phyloP scores from a whole-genome alignment of 2,113 vertebrate species.

The Coreoperca whiteheadi region DNA sequence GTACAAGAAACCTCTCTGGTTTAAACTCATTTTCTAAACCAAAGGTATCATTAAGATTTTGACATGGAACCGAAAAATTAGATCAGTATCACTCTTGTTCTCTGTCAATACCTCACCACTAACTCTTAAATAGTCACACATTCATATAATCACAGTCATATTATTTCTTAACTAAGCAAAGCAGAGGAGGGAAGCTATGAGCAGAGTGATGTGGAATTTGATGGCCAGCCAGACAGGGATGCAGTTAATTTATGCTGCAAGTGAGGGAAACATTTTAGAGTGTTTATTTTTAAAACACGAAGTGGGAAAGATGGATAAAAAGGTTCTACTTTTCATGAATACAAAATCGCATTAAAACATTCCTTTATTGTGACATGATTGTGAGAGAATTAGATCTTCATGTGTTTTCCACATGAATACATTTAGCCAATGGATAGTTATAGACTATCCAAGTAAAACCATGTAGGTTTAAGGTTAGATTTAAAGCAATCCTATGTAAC shows the following conservation, averaged over 20 bases:
- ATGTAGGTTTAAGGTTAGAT: neutral
- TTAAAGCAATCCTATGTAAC: neutral
- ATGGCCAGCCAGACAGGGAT: constrained; percentile 57
- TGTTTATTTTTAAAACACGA: constrained; percentile 65
- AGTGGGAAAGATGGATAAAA: constrained; percentile 36
- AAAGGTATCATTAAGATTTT: constrained; percentile 53
- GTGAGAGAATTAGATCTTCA: constrained; percentile 14
- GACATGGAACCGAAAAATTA: constrained; percentile 68
- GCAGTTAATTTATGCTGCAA: constrained; percentile 49
- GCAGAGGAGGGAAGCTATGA: constrained; percentile 34
- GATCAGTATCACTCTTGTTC: constrained; percentile 61
- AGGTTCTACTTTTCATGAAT: constrained; percentile 19
- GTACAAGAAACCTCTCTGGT: constrained; percentile 57
- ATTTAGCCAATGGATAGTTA: neutral
- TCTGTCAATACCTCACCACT: constrained; percentile 42
- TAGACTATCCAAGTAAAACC: neutral
- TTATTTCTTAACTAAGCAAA: constrained; percentile 51
- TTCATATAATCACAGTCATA: constrained; percentile 47
- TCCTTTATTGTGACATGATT: neutral
- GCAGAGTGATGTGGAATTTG: constrained; percentile 60
- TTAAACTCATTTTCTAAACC: constrained; percentile 58
- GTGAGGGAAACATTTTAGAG: constrained; percentile 57
- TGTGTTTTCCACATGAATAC: constrained; percentile 8
- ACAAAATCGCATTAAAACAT: neutral
- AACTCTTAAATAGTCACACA: constrained; percentile 35